Base-by-base conservation (phyloP, 2,113 vertebrate species). In the Synodontis membranacea region DNA sequence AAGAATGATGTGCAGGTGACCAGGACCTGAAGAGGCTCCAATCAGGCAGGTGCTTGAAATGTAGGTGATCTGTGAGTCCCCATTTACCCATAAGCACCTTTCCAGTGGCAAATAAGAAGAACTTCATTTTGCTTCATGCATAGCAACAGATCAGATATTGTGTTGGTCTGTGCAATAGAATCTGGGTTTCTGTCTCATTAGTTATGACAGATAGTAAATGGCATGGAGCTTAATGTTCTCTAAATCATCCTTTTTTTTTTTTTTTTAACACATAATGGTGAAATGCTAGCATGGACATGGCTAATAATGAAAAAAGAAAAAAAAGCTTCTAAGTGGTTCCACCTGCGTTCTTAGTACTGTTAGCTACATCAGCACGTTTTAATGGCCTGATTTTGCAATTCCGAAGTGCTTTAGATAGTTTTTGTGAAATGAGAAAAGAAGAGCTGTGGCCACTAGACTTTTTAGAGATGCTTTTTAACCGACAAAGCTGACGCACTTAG, bases 51-150 rank as follows among this genome's bases (percentile, higher is more conserved):
- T 89, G 89, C 84, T 84, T 2, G 87, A 83, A 60, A 78, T 83
- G 56, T 85, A 89, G 86, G 88, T 91, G 90, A 92, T 91, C 82
- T 87, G 89, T 88, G 88, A 80, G 83, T 86, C 81, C 83, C 78
- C 44, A 86, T 74, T 81, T 68, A 68, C 79, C 64, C 48, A 58
- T 34, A 44, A 54, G 48, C 62, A 82, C 64, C 39, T 46, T 44
- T 25, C 28, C 17, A 21, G 60, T n/a, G 25, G 62, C 46, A 80
- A 82, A 80, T 68, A 62, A 70, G 48, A 52, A 42, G 6, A 68
- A 52, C 31, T 23, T 46, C 28, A 28, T 80, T 54, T 66, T 48
- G 25, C 25, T 86, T 44, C 34, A 17, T 39, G 58, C 68, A 31
- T 70, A 74, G 66, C 15, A 34, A 54, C 23, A 56, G 14, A 84